Evolutionary conservation across 2,113 vertebrate species (phyloP), one percentile per base, ranked within the genome.

Genomic region (Erythrolamprus reginae): DNA sequence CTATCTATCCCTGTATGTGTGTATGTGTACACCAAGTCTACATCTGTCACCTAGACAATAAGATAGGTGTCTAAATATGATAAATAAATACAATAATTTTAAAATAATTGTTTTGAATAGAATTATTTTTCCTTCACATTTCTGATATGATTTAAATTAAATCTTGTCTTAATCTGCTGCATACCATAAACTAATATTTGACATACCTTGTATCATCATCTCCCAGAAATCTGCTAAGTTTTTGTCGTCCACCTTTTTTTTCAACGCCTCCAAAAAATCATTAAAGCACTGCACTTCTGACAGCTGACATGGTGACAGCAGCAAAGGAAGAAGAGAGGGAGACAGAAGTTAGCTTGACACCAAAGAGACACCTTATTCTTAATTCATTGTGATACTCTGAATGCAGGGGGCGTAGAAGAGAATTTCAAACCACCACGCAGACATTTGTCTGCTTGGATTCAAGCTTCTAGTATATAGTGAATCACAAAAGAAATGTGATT

Each of bases 141-240:
- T 45, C 84, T 24, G 88, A 91, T 45, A 92, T 10, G 87, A 45
- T 83, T 83, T 70, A 93, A 50, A 8, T 53, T 47, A n/a, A 87
- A 53, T 24, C 65, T 6, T 56, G 12, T 85, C 42, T 4, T 28
- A 8, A 3, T 28, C 9, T 48, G 82, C 45, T 26, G 48, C 38
- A 4, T 55, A 77, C 53, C 45, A 21, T 88, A 83, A 87, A 82
- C 17, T 58, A 9, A 0, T 38, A 53, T 91, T 88, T 91, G 90
- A 88, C 93, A 88, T 96, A 99, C 99, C 98, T 97, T 98, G 98
- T 92, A 97, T 82, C 21, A 99, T 92, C 90, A 99, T 97, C 86
- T 99, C 98, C 99, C 99, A 99, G 97, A 99, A 99, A 93, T 98
- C 98, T 94, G 97, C 95, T 61, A 99, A 96, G 51, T 96, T 96